Evolutionary conservation across 2,888 invertebrate species (phyloP).

Genomic region (Seira ritae): DNA sequence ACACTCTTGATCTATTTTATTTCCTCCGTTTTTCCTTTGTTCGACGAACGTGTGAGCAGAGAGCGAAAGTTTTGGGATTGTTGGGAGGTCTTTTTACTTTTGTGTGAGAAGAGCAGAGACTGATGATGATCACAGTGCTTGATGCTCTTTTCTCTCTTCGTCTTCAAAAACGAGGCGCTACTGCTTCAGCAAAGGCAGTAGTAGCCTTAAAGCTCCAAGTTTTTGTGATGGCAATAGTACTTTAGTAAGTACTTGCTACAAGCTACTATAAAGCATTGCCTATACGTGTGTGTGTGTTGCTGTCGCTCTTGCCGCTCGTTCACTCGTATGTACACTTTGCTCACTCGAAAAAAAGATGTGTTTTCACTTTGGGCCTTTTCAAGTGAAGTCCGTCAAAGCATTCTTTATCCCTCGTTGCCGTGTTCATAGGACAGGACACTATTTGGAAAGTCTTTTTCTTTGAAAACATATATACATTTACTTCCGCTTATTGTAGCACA

Average conservation of each 20-base stretch:
- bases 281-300: conserved; percentile 22
- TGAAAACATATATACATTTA: not conserved
- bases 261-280: not conserved
- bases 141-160: conserved; percentile 3
- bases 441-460: not conserved
- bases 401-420: not conserved
- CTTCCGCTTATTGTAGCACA: conserved; percentile 18
- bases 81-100: conserved; percentile 7
- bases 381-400: conserved; percentile 7
- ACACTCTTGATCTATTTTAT: conserved; percentile 4
- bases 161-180: not conserved
- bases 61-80: not conserved
- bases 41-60: not conserved
- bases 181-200: not conserved
- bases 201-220: not conserved
- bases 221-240: not conserved
- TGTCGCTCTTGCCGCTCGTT: conserved; percentile 32
- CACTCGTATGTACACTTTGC: conserved; percentile 32
- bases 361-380: not conserved
- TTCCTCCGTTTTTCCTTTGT: not conserved
- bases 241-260: too few species aligned
- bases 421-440: not conserved
- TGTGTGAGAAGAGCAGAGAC: not conserved
- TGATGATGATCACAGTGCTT: conserved; percentile 7
- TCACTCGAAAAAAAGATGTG: conserved; percentile 12